Base-by-base conservation (phyloP, 2,113 vertebrate genomes). In the Synchiropus splendidus region DNA sequence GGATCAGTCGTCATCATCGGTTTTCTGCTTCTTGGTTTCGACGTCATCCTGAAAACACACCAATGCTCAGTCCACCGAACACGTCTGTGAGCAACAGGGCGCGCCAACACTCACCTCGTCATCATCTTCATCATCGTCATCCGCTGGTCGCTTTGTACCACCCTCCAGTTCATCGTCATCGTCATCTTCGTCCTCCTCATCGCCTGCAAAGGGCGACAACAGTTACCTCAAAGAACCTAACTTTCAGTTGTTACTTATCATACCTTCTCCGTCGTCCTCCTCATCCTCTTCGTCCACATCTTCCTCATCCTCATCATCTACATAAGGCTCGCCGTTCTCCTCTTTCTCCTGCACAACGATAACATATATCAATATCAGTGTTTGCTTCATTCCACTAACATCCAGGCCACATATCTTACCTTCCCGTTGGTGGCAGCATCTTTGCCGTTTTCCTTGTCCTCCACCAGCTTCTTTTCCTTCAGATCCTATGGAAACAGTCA, bases 1-100 rank as follows among this genome's bases (percentile, higher is more conserved):
- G 41, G 83, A 84, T 89, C 92, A 95, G 83, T 96, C 91, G 35
- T 95, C 92, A 17, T 92, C 89, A 1, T 90, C 89, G 0, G 87
- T 91, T 88, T 96, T 97, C 88, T 90, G 90, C 91, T 94, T 96
- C 89, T 96, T 97, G 79, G 88, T 83, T 54, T 94, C 90, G 1
- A 94, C 87, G 3, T 96, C 90, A 0, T 97, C 91, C 18, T 94
- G 82, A 45, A 38, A 61, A 10, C 21, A 13, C 27, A 40, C 42
- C 8, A 8, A 31, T 2, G 4, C n/a, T n/a, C 13, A 13, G 10
- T 37, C 9, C 21, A 5, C 21, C 21, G 21, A 5, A 27, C 21
- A 27, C 21, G 21, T n/a, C n/a, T n/a, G n/a, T 14, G 15, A 6
- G 36, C 10, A 13, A 15, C 8, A 2, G 15, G 9, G 2, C 8